These are phyloP conservation scores for Pycnonotus jocosus DNA, from an alignment of 2,113 vertebrate genomes.

Conservation along the genomic window DNA sequence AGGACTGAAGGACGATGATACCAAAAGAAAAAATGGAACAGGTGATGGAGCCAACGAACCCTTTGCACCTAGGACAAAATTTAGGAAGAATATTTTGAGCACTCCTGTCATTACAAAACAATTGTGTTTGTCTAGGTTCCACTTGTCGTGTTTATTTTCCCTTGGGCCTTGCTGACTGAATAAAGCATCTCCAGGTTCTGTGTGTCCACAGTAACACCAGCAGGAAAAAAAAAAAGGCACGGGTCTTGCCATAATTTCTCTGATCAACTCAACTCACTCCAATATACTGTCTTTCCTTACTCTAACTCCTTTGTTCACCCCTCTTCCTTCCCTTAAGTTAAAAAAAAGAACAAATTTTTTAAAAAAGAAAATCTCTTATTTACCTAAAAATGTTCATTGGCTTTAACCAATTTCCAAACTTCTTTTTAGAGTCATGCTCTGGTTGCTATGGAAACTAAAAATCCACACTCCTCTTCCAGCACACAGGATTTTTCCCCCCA, in stretches of 20 bases:
- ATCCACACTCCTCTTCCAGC: neutral
- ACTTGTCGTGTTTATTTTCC: neutral
- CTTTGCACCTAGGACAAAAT: neutral
- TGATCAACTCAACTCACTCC: neutral
- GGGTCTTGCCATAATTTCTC: neutral
- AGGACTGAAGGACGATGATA: neutral
- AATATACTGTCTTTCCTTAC: neutral
- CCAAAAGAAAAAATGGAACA: neutral
- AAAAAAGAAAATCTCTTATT: neutral
- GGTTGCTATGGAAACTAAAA: conserved; percentile 11
- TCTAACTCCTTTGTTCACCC: neutral
- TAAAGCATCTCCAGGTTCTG: neutral
- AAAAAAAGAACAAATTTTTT: no score
- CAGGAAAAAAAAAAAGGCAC: neutral
- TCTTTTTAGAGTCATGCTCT: neutral
- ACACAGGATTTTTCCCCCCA: neutral
- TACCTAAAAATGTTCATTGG: neutral
- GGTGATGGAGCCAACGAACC: neutral
- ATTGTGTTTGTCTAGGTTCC: neutral
- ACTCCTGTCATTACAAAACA: neutral
- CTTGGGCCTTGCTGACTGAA: neutral
- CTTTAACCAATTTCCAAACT: neutral
- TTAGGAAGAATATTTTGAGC: neutral
- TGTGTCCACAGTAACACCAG: neutral
- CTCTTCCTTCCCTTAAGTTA: neutral